phyloP scores from a whole-genome alignment of 2,888 invertebrate genomes.

The Gandaritis pyraliata region DNA sequence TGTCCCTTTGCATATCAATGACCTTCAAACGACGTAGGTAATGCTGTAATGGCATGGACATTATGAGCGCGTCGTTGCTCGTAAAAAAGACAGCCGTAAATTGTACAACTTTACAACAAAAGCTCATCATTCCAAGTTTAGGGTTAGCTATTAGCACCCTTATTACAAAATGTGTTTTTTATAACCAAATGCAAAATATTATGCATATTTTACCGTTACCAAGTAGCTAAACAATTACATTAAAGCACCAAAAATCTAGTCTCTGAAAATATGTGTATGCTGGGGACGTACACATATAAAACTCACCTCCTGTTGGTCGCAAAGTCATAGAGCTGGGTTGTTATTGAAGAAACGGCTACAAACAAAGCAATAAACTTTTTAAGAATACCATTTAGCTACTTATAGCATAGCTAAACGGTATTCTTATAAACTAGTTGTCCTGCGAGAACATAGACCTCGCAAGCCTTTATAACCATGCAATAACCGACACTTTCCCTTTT shows the following conservation, averaged over 20 bases:
- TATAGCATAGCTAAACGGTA: too few relatives aligned
- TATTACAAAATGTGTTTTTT: slow-evolving; percentile 6
- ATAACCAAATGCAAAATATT: not conserved
- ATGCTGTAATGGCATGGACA: slow-evolving; percentile 37
- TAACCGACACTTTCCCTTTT: too few relatives aligned
- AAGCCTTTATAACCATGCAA: too few relatives aligned
- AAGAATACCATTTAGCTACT: too few relatives aligned
- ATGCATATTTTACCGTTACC: too few relatives aligned
- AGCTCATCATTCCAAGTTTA: slow-evolving; percentile 18
- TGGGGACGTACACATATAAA: too few relatives aligned
- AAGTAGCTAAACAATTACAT: not conserved
- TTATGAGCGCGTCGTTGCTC: slow-evolving; percentile 38
- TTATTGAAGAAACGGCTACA: slow-evolving; percentile 9
- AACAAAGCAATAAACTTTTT: slow-evolving; percentile 30
- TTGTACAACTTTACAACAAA: slow-evolving; percentile 31
- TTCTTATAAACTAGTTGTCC: too few relatives aligned
- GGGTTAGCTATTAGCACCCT: slow-evolving; percentile 10
- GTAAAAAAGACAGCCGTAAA: slow-evolving; percentile 37
- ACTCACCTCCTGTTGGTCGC: not conserved
- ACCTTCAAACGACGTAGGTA: slow-evolving; percentile 40
- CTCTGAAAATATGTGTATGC: too few relatives aligned
- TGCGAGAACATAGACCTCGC: too few relatives aligned
- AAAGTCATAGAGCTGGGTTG: slow-evolving; percentile 14
- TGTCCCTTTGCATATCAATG: slow-evolving; percentile 49
- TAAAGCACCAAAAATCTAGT: slow-evolving; percentile 1